Base-by-base conservation (phyloP, 2,888 invertebrate genomes). In the Tipula helvola region DNA sequence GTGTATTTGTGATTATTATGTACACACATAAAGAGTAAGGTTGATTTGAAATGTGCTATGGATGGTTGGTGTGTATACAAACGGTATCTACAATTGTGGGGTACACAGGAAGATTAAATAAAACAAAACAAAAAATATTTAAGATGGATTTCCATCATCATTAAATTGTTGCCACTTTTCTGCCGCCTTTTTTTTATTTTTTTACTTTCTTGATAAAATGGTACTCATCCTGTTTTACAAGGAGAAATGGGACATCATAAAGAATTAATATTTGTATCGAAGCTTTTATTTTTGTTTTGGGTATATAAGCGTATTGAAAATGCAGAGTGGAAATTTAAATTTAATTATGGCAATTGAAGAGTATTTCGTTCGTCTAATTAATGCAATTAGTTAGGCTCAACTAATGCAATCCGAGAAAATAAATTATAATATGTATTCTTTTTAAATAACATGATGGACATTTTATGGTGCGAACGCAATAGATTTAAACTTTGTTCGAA, bases 161-260 rank as follows among this genome's bases (percentile, higher is more conserved):
- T 71, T 71, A 71, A 71, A 71, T 71, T 71, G 71, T 71, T 71
- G 71, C 71, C 71, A 71, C 71, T 71, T 71, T 71, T 71, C 71
- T 71, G 71, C 71, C 71, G 71, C 71, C 71, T 71, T 52, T 52
- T 71, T 28, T 28, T 28, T 28, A 28, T 28, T 28, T 28, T 52
- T 52, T n/a, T 28, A 28, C 28, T 71, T 71, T 71, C 71, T 71
- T 18, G 8, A 71, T 71, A 18, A 71, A 71, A 71, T 71, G 71
- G 71, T 71, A 71, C 71, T 71, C 71, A n/a, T 71, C 71, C 71
- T 28, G 71, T 71, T 71, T 8, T 28, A 10, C 10, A 71, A 10
- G 10, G 71, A 71, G 71, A 18, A 28, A 28, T 28, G 28, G 71
- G 71, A 71, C 71, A 71, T 71, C 71, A 28, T 57, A 18, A 10